phyloP scores from a whole-genome alignment of 2,888 invertebrate genomes.

The Herminia tarsipennalis region DNA sequence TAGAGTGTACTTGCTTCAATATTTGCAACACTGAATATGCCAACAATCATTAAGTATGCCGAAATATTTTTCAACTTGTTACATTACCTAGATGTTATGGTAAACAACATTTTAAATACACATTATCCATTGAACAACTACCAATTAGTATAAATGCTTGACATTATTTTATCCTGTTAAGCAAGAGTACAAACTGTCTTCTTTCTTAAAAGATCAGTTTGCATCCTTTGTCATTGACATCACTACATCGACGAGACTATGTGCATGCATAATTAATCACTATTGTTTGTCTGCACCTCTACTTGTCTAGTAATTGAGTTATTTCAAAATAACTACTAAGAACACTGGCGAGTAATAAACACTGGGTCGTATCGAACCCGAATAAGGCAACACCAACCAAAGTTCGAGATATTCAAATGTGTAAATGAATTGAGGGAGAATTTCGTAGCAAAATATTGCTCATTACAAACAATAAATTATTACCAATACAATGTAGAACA shows the following conservation, averaged over 20 bases:
- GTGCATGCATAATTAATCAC: constrained; percentile 39
- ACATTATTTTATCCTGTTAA: constrained; percentile 18
- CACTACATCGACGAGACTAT: constrained; percentile 24
- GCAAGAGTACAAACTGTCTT: constrained; percentile 9
- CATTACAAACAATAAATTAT: constrained; percentile 33
- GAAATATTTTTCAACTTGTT: constrained; percentile 1
- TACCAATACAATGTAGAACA: constrained; percentile 41
- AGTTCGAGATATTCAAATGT: constrained; percentile 13
- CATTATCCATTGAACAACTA: constrained; percentile 36
- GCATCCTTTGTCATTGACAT: not conserved
- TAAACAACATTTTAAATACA: constrained; percentile 29
- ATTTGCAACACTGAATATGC: constrained; percentile 14
- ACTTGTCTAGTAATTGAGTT: constrained; percentile 36
- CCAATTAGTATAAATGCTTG: constrained; percentile 41
- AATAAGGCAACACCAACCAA: constrained; percentile 31
- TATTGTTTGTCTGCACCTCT: constrained; percentile 39
- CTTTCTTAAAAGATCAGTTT: no score
- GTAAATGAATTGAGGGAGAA: constrained; percentile 27
- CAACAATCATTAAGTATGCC: constrained; percentile 4
- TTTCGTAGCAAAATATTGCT: constrained; percentile 33
- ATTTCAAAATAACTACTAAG: constrained; percentile 36
- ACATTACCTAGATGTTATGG: constrained; percentile 14
- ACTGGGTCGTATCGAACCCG: constrained; percentile 15
- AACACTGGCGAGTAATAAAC: constrained; percentile 24
- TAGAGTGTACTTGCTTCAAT: constrained; percentile 46